Percentiles rank a stretch among this genome's conserved stretches.
Conservation (phyloP, 2,888 invertebrate genomes). For the Hemicrepidius hirtus region DNA sequence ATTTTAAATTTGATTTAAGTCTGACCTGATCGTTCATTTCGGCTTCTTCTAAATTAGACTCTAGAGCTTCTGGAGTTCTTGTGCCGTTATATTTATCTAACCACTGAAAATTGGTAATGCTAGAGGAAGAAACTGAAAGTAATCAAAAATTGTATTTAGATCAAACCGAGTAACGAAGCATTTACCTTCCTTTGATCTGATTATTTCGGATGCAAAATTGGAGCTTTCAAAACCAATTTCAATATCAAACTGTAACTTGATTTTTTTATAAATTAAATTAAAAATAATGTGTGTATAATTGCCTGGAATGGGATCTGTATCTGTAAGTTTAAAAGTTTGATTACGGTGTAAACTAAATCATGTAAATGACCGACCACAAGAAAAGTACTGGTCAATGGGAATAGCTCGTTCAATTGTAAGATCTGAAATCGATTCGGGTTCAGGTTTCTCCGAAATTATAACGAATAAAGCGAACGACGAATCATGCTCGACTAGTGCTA, state of each 20-base stretch:
- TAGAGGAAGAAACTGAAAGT: conserved; percentile 64
- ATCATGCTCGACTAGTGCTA: conserved; percentile 77
- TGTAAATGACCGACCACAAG: conserved; percentile 75
- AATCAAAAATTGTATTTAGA: neutral
- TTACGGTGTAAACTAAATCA: neutral
- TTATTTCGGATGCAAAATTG: conserved; percentile 83
- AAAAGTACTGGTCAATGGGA: conserved; percentile 86
- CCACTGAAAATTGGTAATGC: conserved; percentile 74
- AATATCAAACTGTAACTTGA: conserved; percentile 75
- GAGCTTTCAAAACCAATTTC: conserved; percentile 78
- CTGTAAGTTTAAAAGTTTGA: conserved; percentile 64
- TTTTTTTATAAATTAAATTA: conserved; percentile 74
- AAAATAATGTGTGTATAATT: conserved; percentile 74
- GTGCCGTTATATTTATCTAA: conserved; percentile 74
- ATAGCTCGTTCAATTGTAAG: conserved; percentile 87
- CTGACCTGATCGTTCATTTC: conserved; percentile 63
- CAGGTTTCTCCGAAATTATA: conserved; percentile 76
- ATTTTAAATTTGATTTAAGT: neutral
- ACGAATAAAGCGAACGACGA: conserved; percentile 76
- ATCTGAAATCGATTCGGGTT: conserved; percentile 84
- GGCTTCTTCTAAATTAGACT: conserved; percentile 55
- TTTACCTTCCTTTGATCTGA: conserved; percentile 81
- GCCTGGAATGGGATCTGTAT: conserved; percentile 73
- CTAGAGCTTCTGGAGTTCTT: conserved; percentile 58
- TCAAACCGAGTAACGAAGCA: neutral